Base-by-base conservation (phyloP, 2,113 vertebrate species). In the Osmerus mordax region DNA sequence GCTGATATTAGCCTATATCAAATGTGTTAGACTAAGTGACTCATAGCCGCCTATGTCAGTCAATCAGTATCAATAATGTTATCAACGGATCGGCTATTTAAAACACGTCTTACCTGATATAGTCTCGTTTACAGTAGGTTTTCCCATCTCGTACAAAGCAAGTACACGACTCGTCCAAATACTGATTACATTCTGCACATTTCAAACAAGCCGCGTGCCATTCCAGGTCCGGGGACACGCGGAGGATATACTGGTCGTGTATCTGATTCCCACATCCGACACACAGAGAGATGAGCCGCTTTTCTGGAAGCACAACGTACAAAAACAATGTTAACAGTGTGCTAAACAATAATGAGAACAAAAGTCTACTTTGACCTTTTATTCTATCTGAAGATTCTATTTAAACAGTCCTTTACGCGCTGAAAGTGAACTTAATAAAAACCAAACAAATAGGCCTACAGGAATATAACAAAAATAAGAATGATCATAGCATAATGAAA, bases 181-280 rank as follows among this genome's bases (percentile, higher is more conserved):
- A 98, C 91, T 98, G 96, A 89, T 94, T 97, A 91, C 97, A 99
- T 84, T 98, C 96, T 41, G 96, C 97, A 87, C 97, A 99, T 87
- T 99, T 99, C 84, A 99, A 93, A 87, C 97, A 99, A 58, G 97
- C 96, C 7, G 97, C 97, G 89, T 99, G 97, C 97, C 97, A 99
- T 91, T 99, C 97, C 92, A 99, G 93, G 91, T 99, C 97, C 87
- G 97, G 97, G 72, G 97, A 98, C 87, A 99, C 97, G 88, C 97
- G 93, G 84, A 99, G 93, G 88, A 99, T 99, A 88, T 97, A 99
- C 92, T 98, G 97, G 90, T 99, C 97, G 89, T 99, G 97, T 92
- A 99, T 99, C 87, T 98, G 97, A 92, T 98, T 98, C 89, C 96
- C 97, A 92, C 97, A 99, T 88, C 97, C 97, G 87, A 99, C 97